phyloP scores from a whole-genome alignment of 2,797 vertebrate genomes.

The Acanthurus lineatus region DNA sequence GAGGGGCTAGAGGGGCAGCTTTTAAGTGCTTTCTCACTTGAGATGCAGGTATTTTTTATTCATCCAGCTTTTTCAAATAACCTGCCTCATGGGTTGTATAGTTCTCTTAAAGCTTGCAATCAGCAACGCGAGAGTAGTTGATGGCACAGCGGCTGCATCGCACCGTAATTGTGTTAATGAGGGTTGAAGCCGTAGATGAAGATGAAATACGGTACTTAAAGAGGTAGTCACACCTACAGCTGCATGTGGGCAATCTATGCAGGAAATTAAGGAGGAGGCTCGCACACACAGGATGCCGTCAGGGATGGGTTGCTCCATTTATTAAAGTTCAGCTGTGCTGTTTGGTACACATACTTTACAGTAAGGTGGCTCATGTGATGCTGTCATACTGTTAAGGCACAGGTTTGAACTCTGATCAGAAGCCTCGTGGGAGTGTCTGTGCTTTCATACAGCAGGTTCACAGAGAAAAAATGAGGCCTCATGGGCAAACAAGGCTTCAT shows the following conservation, averaged over 20 bases:
- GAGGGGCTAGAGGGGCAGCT: slow-evolving; percentile 25
- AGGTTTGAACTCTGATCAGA: slow-evolving; percentile 50
- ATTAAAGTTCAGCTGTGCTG: slow-evolving; percentile 59
- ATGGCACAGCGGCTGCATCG: slow-evolving; percentile 21
- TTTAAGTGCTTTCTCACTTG: slow-evolving; percentile 15
- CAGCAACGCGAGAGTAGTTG: slow-evolving; percentile 32
- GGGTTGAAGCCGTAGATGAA: slow-evolving; percentile 53
- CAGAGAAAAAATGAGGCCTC: slow-evolving; percentile 52
- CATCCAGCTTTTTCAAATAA: slow-evolving; percentile 10
- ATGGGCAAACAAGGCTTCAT: slow-evolving; percentile 39
- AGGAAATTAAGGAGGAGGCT: slow-evolving; percentile 57
- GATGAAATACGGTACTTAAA: slow-evolving; percentile 43
- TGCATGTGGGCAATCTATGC: slow-evolving; percentile 62
- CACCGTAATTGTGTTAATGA: slow-evolving; percentile 62
- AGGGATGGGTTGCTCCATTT: slow-evolving; percentile 68
- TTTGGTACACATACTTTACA: slow-evolving; percentile 37
- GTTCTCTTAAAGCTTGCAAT: slow-evolving; percentile 48
- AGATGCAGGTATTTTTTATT: slow-evolving; percentile 12
- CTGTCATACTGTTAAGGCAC: slow-evolving; percentile 22
- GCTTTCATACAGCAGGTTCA: slow-evolving; percentile 38
- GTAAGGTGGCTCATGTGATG: slow-evolving; percentile 49
- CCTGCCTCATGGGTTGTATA: slow-evolving; percentile 53
- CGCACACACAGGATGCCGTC: slow-evolving; percentile 50
- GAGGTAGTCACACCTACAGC: slow-evolving; percentile 38
- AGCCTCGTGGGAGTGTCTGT: slow-evolving; percentile 48